Evolutionary conservation across 2,113 vertebrate species (phyloP), one percentile per base, ranked within the genome.

Genomic region (Leucopsar rothschildi): DNA sequence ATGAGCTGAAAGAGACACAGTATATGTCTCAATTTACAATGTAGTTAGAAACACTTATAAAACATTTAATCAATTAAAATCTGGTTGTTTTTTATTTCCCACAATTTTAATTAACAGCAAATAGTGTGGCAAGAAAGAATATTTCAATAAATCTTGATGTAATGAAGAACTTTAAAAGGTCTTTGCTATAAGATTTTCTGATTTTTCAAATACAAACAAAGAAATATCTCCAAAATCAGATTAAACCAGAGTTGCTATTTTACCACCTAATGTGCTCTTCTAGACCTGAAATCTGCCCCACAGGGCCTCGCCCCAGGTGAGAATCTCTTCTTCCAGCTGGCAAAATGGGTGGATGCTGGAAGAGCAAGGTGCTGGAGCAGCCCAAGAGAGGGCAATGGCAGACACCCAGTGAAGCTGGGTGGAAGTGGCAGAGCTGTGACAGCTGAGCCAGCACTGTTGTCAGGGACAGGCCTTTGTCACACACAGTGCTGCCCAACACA

Each of bases 331-430:
- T 14, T 19, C 5, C 35, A 22, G 2, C 5, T 57, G 28, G 29
- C 1, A 1, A 15, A 77, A 63, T 1, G 33, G 25, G 18, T 16
- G 44, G 72, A 9, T 17, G 39, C 12, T 37, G 66, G 72, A 37
- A 12, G 19, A 52, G 77, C 2, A 10, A 24, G 80, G 76, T 16
- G 40, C 80, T 88, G 86, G 57, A 8, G 13, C 52, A 60, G 64
- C 84, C 65, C 83, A 37, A 42, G 3, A 50, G 82, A 47, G 64
- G 64, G 45, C 82, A 85, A 35, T 5, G 88, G 64, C 53, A n/a
- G 9, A 27, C 12, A 15, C 4, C 4, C 14, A 29, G 1, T 1
- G n/a, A 16, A 57, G 23, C 49, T 39, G 68, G 15, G 1, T 1
- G 3, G 28, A 45, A 52, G 18, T 4, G 49, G 35, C 8, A 47